Percentiles rank a stretch among this genome's conserved stretches.
These are phyloP conservation scores for Leptinotarsa tumamoca DNA, from an alignment of 2,888 invertebrate genomes.

Conservation along the genomic window DNA sequence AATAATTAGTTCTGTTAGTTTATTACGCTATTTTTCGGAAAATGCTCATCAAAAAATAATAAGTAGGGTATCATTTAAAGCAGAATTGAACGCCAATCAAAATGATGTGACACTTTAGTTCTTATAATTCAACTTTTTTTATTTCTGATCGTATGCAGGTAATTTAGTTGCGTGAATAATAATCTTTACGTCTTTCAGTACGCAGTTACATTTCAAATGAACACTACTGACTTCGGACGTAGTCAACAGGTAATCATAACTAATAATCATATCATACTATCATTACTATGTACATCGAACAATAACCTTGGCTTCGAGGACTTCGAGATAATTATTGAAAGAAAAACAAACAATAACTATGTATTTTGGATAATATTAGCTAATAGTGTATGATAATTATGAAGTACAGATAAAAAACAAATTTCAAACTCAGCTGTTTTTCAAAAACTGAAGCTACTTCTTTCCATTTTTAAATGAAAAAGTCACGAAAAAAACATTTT, in stretches of 20 bases:
- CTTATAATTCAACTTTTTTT: neutral
- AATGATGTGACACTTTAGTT: too few species aligned
- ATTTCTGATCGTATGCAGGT: neutral
- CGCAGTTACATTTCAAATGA: slow-evolving; percentile 8
- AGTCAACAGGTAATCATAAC: slow-evolving; percentile 18
- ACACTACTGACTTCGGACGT: neutral
- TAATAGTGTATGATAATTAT: neutral
- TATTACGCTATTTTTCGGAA: too few species aligned
- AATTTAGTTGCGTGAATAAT: neutral
- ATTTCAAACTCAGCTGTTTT: neutral
- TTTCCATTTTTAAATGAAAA: too few species aligned
- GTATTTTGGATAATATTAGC: neutral
- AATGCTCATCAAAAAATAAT: too few species aligned
- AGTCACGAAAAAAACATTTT: too few species aligned
- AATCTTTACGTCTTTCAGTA: neutral
- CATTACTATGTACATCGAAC: slow-evolving; percentile 9
- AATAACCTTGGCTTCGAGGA: slow-evolving; percentile 17
- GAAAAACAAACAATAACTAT: neutral
- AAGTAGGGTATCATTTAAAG: too few species aligned
- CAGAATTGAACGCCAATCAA: too few species aligned
- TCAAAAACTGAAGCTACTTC: too few species aligned
- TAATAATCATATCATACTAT: slow-evolving; percentile 11
- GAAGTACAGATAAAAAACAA: neutral
- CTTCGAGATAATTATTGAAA: neutral
- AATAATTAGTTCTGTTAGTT: too few species aligned